Percentiles rank a stretch among this genome's conserved stretches.
Conservation (phyloP, 2,888 invertebrate genomes). For the Beris chalybata region DNA sequence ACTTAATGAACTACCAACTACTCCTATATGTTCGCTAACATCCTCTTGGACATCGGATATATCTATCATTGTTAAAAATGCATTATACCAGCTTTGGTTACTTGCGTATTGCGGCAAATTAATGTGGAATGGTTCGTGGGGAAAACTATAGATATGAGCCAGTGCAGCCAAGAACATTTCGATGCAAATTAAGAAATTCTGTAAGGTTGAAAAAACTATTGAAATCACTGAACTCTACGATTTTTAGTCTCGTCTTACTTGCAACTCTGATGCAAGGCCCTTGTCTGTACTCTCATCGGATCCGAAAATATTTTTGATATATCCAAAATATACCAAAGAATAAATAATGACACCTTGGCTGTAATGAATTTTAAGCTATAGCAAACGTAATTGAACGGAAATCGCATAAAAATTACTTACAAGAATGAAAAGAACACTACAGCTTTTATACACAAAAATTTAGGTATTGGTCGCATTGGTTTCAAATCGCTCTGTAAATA, state of each 20-base stretch:
- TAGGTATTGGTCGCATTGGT: constrained; percentile 92
- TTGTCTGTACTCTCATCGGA: constrained; percentile 68
- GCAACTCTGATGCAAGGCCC: constrained; percentile 78
- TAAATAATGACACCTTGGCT: constrained; percentile 93
- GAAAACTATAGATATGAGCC: constrained; percentile 94
- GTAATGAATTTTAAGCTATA: constrained; percentile 47
- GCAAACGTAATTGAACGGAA: too few species aligned
- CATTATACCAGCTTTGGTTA: constrained; percentile 67
- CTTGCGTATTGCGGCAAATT: constrained; percentile 61
- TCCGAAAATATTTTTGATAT: constrained; percentile 76
- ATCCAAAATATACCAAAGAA: constrained; percentile 78
- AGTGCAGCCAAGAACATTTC: constrained; percentile 97
- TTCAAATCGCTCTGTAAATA: constrained; percentile 64
- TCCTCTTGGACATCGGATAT: constrained; percentile 94
- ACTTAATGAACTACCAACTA: constrained; percentile 80
- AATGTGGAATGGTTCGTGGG: constrained; percentile 81
- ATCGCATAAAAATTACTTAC: constrained; percentile 64
- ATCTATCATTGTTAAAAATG: constrained; percentile 93
- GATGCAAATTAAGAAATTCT: constrained; percentile 95
- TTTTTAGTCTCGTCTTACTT: constrained; percentile 60
- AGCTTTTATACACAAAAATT: constrained; percentile 95
- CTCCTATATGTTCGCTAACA: constrained; percentile 89
- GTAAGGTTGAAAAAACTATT: constrained; percentile 48
- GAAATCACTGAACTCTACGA: too few species aligned
- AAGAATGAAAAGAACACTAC: constrained; percentile 98